Evolutionary conservation across 2,888 invertebrate genomes (phyloP).

Genomic region (Abrostola triplasia): DNA sequence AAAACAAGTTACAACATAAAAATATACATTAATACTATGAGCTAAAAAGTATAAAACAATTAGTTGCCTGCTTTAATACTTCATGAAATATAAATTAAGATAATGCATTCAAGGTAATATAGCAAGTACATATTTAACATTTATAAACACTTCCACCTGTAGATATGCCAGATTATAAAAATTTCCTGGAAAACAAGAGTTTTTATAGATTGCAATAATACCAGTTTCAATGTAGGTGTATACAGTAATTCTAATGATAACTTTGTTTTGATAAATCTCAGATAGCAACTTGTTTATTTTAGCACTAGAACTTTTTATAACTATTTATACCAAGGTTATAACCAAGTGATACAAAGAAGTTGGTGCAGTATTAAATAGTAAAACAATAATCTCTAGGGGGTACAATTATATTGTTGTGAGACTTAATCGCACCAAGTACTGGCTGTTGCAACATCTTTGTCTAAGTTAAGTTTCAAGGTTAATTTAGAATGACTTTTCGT

Average conservation of each 20-base stretch:
- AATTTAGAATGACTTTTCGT: slow-evolving; percentile 6
- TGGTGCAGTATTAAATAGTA: neutral
- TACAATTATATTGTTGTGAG: slow-evolving; percentile 8
- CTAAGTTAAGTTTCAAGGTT: slow-evolving; percentile 49
- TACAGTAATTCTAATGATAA: neutral
- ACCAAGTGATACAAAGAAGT: too few species aligned
- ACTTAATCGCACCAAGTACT: neutral
- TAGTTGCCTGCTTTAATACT: neutral
- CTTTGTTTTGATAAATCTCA: slow-evolving; percentile 17
- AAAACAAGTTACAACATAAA: too few species aligned
- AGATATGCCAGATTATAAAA: slow-evolving; percentile 15
- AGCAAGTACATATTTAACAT: slow-evolving; percentile 7
- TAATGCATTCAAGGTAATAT: slow-evolving; percentile 21
- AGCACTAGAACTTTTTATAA: too few species aligned
- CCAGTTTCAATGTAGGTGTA: slow-evolving; percentile 33
- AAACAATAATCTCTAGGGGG: slow-evolving; percentile 24
- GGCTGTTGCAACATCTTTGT: slow-evolving; percentile 47
- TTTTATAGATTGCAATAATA: neutral
- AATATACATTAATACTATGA: too few species aligned
- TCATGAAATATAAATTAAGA: neutral
- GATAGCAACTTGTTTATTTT: neutral
- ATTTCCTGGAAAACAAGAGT: slow-evolving; percentile 29
- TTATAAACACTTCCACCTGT: neutral
- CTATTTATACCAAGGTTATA: too few species aligned
- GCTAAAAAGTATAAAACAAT: neutral